These are phyloP conservation scores for Tetramorium alpestre DNA, from an alignment of 1,140 invertebrate species.

Conservation along the genomic window DNA sequence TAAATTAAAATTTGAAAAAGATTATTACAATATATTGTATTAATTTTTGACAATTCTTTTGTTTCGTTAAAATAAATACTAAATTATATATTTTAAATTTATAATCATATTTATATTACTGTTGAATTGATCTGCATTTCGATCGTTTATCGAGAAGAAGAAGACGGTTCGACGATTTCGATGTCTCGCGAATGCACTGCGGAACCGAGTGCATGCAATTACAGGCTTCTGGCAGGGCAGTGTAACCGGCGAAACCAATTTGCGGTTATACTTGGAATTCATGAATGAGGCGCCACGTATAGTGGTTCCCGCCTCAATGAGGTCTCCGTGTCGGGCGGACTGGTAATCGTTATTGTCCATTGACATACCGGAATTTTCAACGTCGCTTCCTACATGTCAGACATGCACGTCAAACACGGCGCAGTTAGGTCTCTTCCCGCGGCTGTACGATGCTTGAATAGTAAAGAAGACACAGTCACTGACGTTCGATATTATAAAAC, in stretches of 20 bases:
- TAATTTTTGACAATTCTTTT: neutral
- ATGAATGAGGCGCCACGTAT: slow-evolving; percentile 58
- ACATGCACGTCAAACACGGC: slow-evolving; percentile 35
- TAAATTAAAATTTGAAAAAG: neutral
- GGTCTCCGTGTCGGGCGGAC: slow-evolving; percentile 39
- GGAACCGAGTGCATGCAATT: slow-evolving; percentile 32
- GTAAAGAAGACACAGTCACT: slow-evolving; percentile 1
- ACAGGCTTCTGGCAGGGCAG: slow-evolving; percentile 13
- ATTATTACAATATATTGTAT: too few species aligned
- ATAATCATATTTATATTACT: neutral
- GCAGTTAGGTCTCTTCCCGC: neutral
- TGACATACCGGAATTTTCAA: slow-evolving; percentile 52
- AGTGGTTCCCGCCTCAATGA: slow-evolving; percentile 47
- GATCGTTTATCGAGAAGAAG: neutral
- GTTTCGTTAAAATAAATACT: neutral
- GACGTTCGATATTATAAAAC: neutral
- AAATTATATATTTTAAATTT: neutral
- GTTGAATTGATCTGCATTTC: neutral
- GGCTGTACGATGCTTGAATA: slow-evolving; percentile 2
- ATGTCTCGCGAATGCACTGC: neutral
- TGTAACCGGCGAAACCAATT: slow-evolving; percentile 49
- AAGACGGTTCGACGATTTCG: neutral
- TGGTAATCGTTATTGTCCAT: slow-evolving; percentile 46
- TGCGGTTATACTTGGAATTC: slow-evolving; percentile 62
- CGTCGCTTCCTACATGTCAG: slow-evolving; percentile 34